These are phyloP conservation scores for Puffinus mauretanicus DNA, from an alignment of 2,113 vertebrate species.

Conservation along the genomic window DNA sequence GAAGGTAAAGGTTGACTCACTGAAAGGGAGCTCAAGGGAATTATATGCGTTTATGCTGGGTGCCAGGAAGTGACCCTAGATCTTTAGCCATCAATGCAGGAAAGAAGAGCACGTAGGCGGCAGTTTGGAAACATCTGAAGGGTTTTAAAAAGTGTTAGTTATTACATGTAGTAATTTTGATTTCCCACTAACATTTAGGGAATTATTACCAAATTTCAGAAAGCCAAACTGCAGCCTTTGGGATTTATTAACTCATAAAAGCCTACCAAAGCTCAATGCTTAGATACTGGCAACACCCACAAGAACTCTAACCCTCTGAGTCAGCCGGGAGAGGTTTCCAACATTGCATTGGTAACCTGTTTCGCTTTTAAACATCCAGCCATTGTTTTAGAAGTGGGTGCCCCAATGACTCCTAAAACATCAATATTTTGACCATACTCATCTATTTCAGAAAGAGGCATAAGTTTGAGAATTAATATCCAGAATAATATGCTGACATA, in stretches of 20 bases:
- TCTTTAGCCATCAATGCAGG: neutral
- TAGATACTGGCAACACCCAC: neutral
- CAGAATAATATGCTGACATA: neutral
- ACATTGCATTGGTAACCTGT: neutral
- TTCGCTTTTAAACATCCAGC: neutral
- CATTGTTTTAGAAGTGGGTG: neutral
- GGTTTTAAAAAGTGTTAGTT: slow-evolving; percentile 15
- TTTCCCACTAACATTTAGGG: slow-evolving; percentile 45
- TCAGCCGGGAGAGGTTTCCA: neutral
- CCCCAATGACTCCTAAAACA: neutral
- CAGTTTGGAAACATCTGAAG: slow-evolving; percentile 1
- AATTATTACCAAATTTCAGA: slow-evolving; percentile 50
- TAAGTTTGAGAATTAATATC: neutral
- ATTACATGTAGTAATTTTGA: slow-evolving; percentile 49
- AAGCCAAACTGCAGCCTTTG: slow-evolving; percentile 10
- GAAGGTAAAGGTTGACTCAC: neutral
- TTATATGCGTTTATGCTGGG: neutral
- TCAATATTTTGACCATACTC: neutral
- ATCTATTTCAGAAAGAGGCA: neutral
- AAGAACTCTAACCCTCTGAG: neutral
- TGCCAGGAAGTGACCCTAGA: neutral
- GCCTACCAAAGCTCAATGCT: neutral
- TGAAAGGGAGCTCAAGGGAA: neutral
- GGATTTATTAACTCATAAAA: slow-evolving; percentile 54
- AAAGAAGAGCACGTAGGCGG: neutral